Evolutionary conservation across 2,888 invertebrate species (phyloP), one percentile per base, ranked within the genome.

Genomic region (Ernsta delagoae): DNA sequence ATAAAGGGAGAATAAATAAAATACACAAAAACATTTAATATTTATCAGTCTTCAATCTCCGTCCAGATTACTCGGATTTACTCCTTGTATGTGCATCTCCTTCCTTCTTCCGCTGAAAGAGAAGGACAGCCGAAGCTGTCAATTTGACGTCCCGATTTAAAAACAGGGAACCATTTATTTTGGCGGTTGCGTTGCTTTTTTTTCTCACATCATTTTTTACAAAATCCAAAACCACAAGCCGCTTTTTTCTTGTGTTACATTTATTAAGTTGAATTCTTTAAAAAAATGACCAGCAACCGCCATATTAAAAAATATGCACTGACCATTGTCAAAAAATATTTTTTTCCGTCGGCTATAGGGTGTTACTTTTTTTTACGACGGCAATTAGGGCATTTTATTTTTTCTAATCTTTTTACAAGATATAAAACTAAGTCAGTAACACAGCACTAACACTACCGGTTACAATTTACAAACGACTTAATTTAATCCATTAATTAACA

Each of bases 241-340:
- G 72, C 64, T 91, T 84, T 91, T 92, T 92, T 92, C 90, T 87
- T 83, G 90, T 79, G 90, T 91, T 88, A 91, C 90, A 90, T 82
- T 73, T 74, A 54, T 74, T 72, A 68, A 73, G 24, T 24, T 53
- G 73, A 75, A 36, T 45, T 62, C 56, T 56, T 67, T 45, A 45
- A 67, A 54, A 67, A 54, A 67, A 67, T 34, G 48, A 75, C 74
- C 39, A 75, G 80, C 83, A 83, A 85, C 87, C 89, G 89, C 90
- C 88, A 78, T 76, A n/a, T 74, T 73, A 74, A 78, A 79, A 82
- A 78, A 79, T 82, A 84, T 84, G 86, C 78, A 86, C 87, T 86
- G 89, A 88, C 89, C 41, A 34, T 83, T 82, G 80, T 83, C 75
- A 83, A 88, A 84, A 89, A 89, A 89, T 86, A 88, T 87, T 89